Evolutionary conservation across 2,888 invertebrate genomes (phyloP).

Genomic region (Boloria selene): DNA sequence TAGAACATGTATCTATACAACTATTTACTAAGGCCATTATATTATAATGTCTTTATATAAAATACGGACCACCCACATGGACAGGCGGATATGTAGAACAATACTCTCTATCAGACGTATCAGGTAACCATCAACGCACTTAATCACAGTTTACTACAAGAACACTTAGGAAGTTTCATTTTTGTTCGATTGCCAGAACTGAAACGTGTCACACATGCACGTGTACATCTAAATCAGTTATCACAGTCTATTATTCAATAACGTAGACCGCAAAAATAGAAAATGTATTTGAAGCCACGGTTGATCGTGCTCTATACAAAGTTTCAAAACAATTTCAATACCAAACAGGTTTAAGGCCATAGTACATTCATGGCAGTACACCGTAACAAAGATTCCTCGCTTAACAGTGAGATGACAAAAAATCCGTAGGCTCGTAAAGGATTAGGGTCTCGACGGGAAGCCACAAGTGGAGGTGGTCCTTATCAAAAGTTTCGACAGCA

Average conservation of each 20-base stretch:
- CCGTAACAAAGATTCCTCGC: conserved; percentile 37
- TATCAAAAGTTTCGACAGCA: conserved; percentile 70
- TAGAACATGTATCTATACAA: background rate
- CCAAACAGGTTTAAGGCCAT: conserved; percentile 12
- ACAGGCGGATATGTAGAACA: conserved; percentile 53
- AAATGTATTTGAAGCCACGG: conserved; percentile 34
- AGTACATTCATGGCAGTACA: conserved; percentile 1
- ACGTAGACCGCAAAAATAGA: conserved; percentile 37
- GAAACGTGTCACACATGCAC: conserved; percentile 30
- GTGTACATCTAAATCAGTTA: conserved; percentile 21
- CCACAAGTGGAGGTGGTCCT: conserved; percentile 65
- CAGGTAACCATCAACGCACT: conserved; percentile 49
- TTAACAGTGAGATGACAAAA: conserved; percentile 47
- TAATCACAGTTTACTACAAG: conserved; percentile 49
- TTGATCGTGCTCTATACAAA: background rate
- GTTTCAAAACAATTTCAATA: conserved; percentile 7
- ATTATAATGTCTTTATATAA: background rate
- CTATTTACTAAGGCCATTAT: background rate
- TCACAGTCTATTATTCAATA: conserved; percentile 16
- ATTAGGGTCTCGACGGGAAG: conserved; percentile 71
- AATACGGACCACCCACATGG: conserved; percentile 50
- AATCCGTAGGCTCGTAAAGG: conserved; percentile 69
- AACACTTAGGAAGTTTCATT: conserved; percentile 20
- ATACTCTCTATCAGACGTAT: conserved; percentile 47
- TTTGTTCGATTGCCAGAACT: conserved; percentile 18